phyloP scores from a whole-genome alignment of 2,888 invertebrate genomes.

The Embidobia sp. region DNA sequence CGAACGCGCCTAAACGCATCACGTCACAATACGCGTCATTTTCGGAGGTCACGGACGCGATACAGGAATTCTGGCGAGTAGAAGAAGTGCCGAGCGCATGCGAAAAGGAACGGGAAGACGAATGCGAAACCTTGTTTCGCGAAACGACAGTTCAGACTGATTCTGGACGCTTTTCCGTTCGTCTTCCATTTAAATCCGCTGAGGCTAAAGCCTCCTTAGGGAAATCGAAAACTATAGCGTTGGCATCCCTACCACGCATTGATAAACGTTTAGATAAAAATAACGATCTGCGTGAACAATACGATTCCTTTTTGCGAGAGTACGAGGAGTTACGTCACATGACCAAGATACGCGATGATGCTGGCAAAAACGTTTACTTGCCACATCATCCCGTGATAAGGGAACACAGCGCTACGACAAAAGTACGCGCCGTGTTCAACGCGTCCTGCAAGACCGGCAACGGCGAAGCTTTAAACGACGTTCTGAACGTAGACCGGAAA shows the following conservation, averaged over 20 bases:
- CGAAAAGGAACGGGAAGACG: neutral
- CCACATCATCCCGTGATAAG: constrained; percentile 2
- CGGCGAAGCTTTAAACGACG: neutral
- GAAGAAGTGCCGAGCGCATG: neutral
- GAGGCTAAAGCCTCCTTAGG: neutral
- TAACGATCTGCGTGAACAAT: neutral
- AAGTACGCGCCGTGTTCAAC: neutral
- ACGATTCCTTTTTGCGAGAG: neutral
- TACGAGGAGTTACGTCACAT: constrained; percentile 3
- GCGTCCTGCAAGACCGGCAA: neutral
- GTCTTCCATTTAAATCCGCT: neutral
- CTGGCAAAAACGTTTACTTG: neutral
- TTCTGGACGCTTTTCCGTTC: neutral
- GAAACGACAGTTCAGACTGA: neutral
- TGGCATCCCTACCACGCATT: neutral
- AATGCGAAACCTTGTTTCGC: neutral
- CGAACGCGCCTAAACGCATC: neutral
- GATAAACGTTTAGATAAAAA: neutral
- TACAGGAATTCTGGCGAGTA: neutral
- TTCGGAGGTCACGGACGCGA: neutral
- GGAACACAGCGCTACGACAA: neutral
- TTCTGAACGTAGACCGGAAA: neutral
- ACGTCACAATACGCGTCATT: neutral
- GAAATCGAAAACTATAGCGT: neutral
- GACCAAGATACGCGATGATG: neutral